Evolutionary conservation across 2,888 invertebrate species (phyloP).

Genomic region (Leptinotarsa rubiginosa): DNA sequence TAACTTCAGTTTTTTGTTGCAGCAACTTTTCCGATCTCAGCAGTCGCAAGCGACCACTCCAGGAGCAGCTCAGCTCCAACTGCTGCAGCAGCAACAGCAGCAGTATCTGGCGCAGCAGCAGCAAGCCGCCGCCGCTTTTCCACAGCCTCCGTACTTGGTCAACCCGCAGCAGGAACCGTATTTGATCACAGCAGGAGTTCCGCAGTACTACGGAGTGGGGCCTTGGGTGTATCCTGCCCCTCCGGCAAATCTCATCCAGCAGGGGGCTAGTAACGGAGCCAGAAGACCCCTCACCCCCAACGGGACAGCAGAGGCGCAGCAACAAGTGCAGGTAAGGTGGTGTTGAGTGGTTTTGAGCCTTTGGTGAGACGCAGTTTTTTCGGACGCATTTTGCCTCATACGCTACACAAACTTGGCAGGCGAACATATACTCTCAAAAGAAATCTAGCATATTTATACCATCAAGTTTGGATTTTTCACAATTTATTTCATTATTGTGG

Average conservation of each 20-base stretch:
- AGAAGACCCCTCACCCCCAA: slow-evolving; percentile 85
- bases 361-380: too few species aligned
- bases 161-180: slow-evolving; percentile 81
- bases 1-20: slow-evolving; percentile 62
- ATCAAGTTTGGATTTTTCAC: too few species aligned
- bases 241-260: slow-evolving; percentile 78
- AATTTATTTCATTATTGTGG: too few species aligned
- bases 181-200: slow-evolving; percentile 84
- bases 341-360: background rate
- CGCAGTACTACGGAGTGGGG: slow-evolving; percentile 96
- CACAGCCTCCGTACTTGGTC: slow-evolving; percentile 84
- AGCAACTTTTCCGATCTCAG: slow-evolving; percentile 92
- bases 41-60: slow-evolving; percentile 80
- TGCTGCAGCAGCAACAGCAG: slow-evolving; percentile 80
- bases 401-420: too few species aligned
- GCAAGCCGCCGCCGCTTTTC: slow-evolving; percentile 69
- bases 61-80: slow-evolving; percentile 77
- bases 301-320: slow-evolving; percentile 74
- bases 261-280: slow-evolving; percentile 73
- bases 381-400: too few species aligned
- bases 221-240: slow-evolving; percentile 78
- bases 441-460: too few species aligned
- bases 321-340: slow-evolving; percentile 70
- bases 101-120: slow-evolving; percentile 75
- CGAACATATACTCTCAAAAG: too few species aligned